Percentiles rank a stretch among this genome's conserved stretches.
Evolutionary conservation across 2,797 vertebrate genomes (phyloP).

Genomic region (Yasuhikotakia modesta): DNA sequence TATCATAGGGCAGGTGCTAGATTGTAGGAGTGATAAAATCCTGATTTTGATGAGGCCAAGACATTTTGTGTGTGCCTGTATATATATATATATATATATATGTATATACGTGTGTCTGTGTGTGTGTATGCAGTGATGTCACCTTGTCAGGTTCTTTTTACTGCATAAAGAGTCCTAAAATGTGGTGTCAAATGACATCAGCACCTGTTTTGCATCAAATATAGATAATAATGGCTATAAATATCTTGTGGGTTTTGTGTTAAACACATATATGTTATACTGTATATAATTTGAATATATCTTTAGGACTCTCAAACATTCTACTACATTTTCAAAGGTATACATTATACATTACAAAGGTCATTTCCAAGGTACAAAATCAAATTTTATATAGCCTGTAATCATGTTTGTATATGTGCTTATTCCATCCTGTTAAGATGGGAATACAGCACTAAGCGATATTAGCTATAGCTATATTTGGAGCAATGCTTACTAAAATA

Average conservation of each 20-base stretch:
- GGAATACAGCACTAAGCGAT: too few relatives aligned
- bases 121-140: not conserved
- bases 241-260: not conserved
- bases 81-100: not conserved
- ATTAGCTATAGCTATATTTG: too few relatives aligned
- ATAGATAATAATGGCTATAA: not conserved
- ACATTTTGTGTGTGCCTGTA: constrained; percentile 1
- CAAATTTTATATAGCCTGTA: not conserved
- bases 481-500: not conserved
- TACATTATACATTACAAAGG: too few relatives aligned
- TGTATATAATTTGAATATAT: not conserved
- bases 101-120: not conserved
- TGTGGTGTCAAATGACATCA: not conserved
- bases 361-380: not conserved
- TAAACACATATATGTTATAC: not conserved
- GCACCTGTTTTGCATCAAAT: not conserved
- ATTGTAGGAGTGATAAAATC: constrained; percentile 35
- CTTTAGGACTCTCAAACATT: not conserved
- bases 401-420: not conserved
- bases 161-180: constrained; percentile 12
- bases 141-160: constrained; percentile 27
- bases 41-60: constrained; percentile 29
- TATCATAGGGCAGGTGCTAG: constrained; percentile 28
- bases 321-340: not conserved
- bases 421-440: not conserved